Evolutionary conservation across 2,888 invertebrate genomes (phyloP).

Genomic region (Tanypteryx hageni): DNA sequence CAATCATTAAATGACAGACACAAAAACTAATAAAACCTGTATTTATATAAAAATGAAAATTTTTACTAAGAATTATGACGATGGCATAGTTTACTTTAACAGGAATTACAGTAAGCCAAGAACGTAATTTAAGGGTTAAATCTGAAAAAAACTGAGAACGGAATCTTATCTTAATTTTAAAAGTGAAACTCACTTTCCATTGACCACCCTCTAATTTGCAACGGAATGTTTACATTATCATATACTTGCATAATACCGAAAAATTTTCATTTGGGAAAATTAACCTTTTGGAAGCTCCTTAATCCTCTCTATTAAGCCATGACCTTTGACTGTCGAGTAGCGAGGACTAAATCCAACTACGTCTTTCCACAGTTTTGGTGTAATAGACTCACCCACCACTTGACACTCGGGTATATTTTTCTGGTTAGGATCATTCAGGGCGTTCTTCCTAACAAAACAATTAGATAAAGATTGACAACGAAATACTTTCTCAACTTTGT

Average conservation of each 20-base stretch:
- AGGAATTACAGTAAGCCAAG: not conserved
- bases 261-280: no score
- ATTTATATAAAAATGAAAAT: not conserved
- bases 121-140: not conserved
- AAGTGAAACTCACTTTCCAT: not conserved
- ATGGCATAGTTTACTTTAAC: not conserved
- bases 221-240: not conserved
- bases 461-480: no score
- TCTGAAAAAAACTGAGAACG: not conserved
- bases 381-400: not conserved
- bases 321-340: not conserved
- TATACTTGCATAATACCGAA: not conserved
- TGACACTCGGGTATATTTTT: not conserved
- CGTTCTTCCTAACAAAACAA: not conserved
- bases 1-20: no score
- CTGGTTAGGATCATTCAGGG: not conserved
- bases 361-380: not conserved
- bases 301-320: not conserved
- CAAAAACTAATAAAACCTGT: not conserved
- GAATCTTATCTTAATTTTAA: not conserved
- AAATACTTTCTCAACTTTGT: not conserved
- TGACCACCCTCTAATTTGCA: not conserved
- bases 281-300: slow-evolving; percentile 39
- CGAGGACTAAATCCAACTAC: not conserved
- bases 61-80: no score